Percentiles rank a stretch among this genome's conserved stretches.
Evolutionary conservation across 2,797 vertebrate genomes (phyloP).

Genomic region (Sebastes taczanowskii): DNA sequence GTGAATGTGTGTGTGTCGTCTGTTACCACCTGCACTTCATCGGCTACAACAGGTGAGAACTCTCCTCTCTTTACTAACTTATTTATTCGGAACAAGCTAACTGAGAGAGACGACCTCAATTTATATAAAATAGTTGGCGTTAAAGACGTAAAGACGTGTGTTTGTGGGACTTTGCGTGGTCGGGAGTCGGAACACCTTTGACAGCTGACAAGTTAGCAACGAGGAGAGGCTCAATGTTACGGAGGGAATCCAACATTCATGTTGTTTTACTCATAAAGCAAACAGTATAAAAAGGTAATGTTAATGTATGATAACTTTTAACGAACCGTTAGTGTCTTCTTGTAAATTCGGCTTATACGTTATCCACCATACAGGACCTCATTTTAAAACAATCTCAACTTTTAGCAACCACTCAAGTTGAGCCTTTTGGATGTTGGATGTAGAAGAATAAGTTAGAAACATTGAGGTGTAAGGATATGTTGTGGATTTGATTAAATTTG

Average conservation of each 20-base stretch:
- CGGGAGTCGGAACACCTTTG: too few species aligned
- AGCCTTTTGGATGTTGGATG: too few species aligned
- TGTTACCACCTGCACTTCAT: not conserved
- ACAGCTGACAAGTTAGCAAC: constrained; percentile 15
- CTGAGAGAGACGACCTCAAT: not conserved
- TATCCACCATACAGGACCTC: too few species aligned
- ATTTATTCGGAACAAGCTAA: not conserved
- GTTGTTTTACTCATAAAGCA: not conserved
- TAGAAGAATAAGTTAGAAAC: not conserved
- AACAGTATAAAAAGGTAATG: not conserved
- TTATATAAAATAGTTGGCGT: fast-evolving
- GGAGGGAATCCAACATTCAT: not conserved
- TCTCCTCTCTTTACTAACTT: not conserved
- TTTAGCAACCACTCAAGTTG: not conserved
- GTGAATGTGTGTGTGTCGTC: not conserved
- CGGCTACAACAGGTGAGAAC: constrained; percentile 45
- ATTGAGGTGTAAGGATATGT: not conserved
- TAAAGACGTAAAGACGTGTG: not conserved
- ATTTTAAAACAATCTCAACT: not conserved
- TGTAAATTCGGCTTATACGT: not conserved
- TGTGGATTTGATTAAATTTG: not conserved
- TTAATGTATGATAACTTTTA: not conserved
- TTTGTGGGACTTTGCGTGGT: not conserved
- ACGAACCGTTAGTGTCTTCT: not conserved
- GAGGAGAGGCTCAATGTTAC: not conserved